A percentile compares a stretch with the other conserved stretches of the same genome.
Conservation (phyloP, 2,888 invertebrate genomes). For the Holacanthella duospinosa region DNA sequence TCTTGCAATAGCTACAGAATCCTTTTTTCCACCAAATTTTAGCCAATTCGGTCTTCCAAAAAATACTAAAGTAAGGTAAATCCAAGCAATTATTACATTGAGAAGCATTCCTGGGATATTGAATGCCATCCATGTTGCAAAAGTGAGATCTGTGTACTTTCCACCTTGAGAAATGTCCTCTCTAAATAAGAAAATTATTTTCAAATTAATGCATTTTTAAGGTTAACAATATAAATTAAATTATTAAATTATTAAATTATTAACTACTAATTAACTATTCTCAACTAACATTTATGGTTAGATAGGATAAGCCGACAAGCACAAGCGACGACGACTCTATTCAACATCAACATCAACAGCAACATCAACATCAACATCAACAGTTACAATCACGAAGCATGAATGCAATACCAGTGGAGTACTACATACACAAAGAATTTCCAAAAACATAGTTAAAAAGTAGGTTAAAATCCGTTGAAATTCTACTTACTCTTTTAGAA, state of each 20-base stretch:
- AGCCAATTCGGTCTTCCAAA: conserved; percentile 19
- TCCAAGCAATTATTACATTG: conserved; percentile 15
- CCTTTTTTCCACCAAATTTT: conserved; percentile 10
- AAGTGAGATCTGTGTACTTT: conserved; percentile 31
- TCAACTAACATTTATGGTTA: too few species aligned
- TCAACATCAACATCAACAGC: too few species aligned
- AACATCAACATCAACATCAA: too few species aligned
- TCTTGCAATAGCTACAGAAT: not conserved
- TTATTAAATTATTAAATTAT: too few species aligned
- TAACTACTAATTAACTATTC: too few species aligned
- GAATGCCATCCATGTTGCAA: conserved; percentile 32
- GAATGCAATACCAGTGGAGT: too few species aligned
- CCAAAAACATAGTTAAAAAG: too few species aligned
- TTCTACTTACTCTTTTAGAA: conserved; percentile 7
- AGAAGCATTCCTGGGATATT: conserved; percentile 26
- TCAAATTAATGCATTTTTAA: not conserved
- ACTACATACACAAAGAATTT: too few species aligned
- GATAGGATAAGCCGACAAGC: too few species aligned
- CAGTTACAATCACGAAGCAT: too few species aligned
- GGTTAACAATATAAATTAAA: not conserved
- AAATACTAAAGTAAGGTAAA: conserved; percentile 16
- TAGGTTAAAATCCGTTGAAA: too few species aligned
- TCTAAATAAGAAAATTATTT: conserved; percentile 10
- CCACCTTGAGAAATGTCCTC: conserved; percentile 28
- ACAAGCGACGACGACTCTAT: too few species aligned